A percentile compares a stretch with the other conserved stretches of the same genome.
phyloP scores from a whole-genome alignment of 2,113 vertebrate species.

The Willisornis vidua region DNA sequence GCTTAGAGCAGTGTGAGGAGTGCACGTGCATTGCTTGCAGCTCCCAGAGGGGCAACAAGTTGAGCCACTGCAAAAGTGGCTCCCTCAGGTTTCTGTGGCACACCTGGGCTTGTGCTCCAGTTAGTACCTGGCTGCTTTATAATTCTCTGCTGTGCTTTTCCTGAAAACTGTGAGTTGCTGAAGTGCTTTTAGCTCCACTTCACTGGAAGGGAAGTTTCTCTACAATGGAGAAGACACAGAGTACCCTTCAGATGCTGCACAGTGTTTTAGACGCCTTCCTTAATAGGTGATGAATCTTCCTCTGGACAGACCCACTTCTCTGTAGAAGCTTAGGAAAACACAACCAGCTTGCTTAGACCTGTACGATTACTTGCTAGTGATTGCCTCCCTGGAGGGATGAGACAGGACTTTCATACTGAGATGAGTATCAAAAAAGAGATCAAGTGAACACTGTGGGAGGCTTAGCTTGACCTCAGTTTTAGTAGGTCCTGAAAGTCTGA shows the following conservation, averaged over 20 bases:
- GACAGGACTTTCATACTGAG: background rate
- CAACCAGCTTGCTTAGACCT: background rate
- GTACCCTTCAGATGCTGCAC: background rate
- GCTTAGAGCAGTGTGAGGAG: background rate
- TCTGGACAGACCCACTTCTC: background rate
- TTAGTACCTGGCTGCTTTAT: background rate
- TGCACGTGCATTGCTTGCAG: background rate
- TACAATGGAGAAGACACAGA: accelerated
- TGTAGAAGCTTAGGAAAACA: background rate
- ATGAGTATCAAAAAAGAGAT: background rate
- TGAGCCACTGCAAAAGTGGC: background rate
- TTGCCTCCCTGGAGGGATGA: background rate
- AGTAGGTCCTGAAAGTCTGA: too few species aligned
- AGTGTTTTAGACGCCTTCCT: background rate
- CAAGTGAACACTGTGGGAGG: background rate
- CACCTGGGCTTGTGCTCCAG: accelerated
- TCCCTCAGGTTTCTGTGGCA: background rate
- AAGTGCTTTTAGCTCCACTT: background rate
- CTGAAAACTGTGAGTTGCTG: background rate
- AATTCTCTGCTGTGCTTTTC: background rate
- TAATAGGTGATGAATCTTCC: background rate
- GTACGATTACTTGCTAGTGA: background rate
- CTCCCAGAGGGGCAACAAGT: background rate
- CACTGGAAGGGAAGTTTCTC: background rate
- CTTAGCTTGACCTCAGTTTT: too few species aligned